Evolutionary conservation across 2,113 vertebrate genomes (phyloP), one percentile per base, ranked within the genome.

Genomic region (Macquaria australasica): DNA sequence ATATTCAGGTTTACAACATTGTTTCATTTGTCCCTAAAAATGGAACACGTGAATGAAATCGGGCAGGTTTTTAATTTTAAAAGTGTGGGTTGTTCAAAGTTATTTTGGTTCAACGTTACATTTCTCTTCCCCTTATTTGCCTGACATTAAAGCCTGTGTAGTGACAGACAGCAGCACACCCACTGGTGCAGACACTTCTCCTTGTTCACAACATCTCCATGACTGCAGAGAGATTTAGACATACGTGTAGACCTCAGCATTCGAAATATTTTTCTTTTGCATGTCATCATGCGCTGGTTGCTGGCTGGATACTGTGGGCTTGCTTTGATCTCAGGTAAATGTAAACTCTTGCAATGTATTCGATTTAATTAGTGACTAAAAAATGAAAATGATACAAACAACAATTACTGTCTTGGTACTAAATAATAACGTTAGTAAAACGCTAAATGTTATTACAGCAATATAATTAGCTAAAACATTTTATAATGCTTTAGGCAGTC

Each of bases 251-350:
- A 53, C 8, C 0, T 72, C 68, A 21, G n/a, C 31, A 34, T 34
- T 79, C 14, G 21, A 62, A 73, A 23, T 12, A 6, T 14, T 62
- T 50, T 79, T 48, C 55, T 74, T 48, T 18, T 82, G 56, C 50
- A 58, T 25, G 80, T 69, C 79, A 91, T 62, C 85, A 94, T 95
- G 93, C 59, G 39, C 82, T 93, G 89, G 90, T 41, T 94, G 39
- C 63, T 93, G 73, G 55, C 80, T 82, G 90, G 89, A 87, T 92
- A 59, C 53, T 93, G 72, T 56, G 87, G 85, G 3, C 74, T 95
- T 7, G 75, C 69, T 1, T 21, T 95, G 70, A 80, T 94, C 21
- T 86, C 94, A 91, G 95, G 96, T 96, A 95, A 93, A 73, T 50
- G 3, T 34, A 1, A 64, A 48, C 12, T 66, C 45, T 83, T 64